A percentile compares a stretch with the other conserved stretches of the same genome.
Conservation (phyloP, 2,888 invertebrate genomes). For the Pteria penguin region DNA sequence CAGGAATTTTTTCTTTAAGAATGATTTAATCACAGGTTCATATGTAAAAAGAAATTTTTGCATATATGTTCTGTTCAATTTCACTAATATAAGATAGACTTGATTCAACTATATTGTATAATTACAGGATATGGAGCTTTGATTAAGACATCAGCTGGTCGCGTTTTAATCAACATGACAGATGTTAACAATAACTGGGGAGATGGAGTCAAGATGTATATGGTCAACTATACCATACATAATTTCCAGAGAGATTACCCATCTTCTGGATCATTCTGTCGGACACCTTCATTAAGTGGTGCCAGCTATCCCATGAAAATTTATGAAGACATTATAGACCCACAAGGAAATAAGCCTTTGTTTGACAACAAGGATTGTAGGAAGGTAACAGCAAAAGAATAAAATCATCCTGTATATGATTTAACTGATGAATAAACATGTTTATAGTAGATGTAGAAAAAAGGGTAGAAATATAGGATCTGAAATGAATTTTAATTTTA, state of each 20-base stretch:
- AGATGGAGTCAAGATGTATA: conserved; percentile 78
- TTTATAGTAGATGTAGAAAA: no score
- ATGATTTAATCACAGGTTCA: no score
- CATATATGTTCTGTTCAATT: no score
- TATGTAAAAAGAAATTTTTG: no score
- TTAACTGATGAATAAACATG: no score
- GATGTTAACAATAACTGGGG: conserved; percentile 76
- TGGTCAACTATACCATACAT: conserved; percentile 69
- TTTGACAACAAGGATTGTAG: conserved; percentile 31
- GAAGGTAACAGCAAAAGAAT: conserved; percentile 20
- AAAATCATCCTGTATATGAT: no score
- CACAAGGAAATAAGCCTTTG: conserved; percentile 55
- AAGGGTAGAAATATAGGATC: no score
- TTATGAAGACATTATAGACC: conserved; percentile 61
- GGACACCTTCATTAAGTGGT: conserved; percentile 43
- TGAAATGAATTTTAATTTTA: no score
- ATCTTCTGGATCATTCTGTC: conserved; percentile 66
- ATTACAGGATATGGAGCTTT: conserved; percentile 77
- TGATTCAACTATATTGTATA: no score
- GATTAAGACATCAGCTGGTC: conserved; percentile 75
- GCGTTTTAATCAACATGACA: conserved; percentile 73
- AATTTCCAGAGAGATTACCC: conserved; percentile 69
- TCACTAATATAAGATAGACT: no score
- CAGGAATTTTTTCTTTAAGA: no score
- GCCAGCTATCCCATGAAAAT: conserved; percentile 61